A percentile compares a stretch with the other conserved stretches of the same genome.
phyloP scores from a whole-genome alignment of 2,888 invertebrate species.

The Oligia fasciuncula region DNA sequence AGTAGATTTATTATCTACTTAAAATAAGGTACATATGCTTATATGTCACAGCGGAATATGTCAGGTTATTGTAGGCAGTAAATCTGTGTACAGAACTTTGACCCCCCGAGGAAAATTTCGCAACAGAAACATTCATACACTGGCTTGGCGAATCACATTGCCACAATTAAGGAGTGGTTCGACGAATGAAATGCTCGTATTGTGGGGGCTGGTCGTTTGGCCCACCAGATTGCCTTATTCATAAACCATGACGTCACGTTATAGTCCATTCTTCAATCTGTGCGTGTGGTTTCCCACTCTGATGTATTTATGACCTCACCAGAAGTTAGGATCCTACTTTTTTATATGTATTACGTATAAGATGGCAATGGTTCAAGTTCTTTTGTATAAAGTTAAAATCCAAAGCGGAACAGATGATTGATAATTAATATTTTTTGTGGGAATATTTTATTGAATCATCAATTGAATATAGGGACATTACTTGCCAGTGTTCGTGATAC shows the following conservation, averaged over 20 bases:
- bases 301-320: slow-evolving; percentile 33
- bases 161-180: slow-evolving; percentile 19
- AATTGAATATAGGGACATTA: slow-evolving; percentile 10
- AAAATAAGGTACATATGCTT: not conserved
- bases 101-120: slow-evolving; percentile 24
- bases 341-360: slow-evolving; percentile 5
- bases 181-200: slow-evolving; percentile 55
- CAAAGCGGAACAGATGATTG: slow-evolving; percentile 28
- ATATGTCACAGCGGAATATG: not conserved
- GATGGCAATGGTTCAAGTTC: slow-evolving; percentile 16
- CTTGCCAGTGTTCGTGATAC: not conserved
- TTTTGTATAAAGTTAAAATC: slow-evolving; percentile 9
- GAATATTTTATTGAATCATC: slow-evolving; percentile 15
- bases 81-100: slow-evolving; percentile 20
- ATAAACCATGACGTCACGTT: slow-evolving; percentile 52
- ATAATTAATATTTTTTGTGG: slow-evolving; percentile 3
- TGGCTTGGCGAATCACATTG: slow-evolving; percentile 20
- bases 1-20: not conserved
- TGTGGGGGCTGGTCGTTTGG: slow-evolving; percentile 51
- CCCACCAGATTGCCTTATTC: slow-evolving; percentile 49
- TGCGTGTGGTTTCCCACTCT: slow-evolving; percentile 32
- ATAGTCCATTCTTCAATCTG: slow-evolving; percentile 28
- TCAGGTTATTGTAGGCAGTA: not conserved
- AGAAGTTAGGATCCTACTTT: slow-evolving; percentile 31
- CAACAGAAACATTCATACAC: slow-evolving; percentile 37